Percentiles rank a stretch among this genome's conserved stretches.
Evolutionary conservation across 2,888 invertebrate species (phyloP).

Genomic region (Anoplius nigerrimus): DNA sequence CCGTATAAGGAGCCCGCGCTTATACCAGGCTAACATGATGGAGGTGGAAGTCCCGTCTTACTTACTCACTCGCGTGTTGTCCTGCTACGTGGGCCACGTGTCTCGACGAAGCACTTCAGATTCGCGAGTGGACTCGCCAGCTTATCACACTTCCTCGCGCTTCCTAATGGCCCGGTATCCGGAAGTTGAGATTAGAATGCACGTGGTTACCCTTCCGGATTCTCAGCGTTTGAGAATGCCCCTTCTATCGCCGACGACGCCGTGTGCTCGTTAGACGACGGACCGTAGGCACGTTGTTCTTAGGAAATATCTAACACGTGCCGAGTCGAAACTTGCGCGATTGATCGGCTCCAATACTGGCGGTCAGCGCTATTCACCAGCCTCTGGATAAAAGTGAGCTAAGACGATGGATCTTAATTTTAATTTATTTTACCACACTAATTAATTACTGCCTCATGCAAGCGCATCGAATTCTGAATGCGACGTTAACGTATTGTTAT

Average conservation of each 20-base stretch:
- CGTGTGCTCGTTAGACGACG: conserved; percentile 5
- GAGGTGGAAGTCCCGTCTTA: conserved; percentile 5
- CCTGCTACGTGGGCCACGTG: conserved; percentile 67
- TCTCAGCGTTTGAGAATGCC: conserved; percentile 42
- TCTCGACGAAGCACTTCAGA: conserved; percentile 59
- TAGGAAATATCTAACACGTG: not conserved
- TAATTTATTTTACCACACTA: no score
- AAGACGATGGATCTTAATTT: no score
- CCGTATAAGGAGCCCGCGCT: conserved; percentile 74
- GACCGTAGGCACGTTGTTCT: not conserved
- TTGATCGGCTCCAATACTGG: no score
- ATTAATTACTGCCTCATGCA: no score
- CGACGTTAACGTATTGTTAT: no score
- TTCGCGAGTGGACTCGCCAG: conserved; percentile 35
- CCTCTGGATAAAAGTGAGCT: no score
- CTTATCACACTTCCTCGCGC: conserved; percentile 44
- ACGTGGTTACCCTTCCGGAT: conserved; percentile 70
- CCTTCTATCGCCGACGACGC: conserved; percentile 15
- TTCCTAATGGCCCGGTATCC: conserved; percentile 42
- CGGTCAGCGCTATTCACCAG: no score
- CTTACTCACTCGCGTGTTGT: conserved; percentile 52
- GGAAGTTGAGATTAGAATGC: conserved; percentile 72
- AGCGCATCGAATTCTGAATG: no score
- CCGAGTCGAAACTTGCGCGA: no score
- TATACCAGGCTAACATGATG: conserved; percentile 63